Evolutionary conservation across 2,113 vertebrate species (phyloP), one percentile per base, ranked within the genome.

Genomic region (Todiramphus chloris): DNA sequence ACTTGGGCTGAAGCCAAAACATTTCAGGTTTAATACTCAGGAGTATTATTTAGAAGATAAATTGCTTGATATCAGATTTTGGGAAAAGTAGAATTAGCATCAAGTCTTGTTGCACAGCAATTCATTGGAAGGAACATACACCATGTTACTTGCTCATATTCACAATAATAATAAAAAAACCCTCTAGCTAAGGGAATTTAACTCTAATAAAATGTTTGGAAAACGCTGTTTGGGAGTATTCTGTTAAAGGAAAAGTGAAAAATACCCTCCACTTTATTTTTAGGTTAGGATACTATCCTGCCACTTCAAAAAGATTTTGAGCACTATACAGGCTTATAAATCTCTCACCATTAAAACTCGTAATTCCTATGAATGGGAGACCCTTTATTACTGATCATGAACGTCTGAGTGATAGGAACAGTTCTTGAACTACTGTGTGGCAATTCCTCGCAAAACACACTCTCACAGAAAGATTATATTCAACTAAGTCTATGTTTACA

Each of bases 11-110:
- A 95, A 97, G 97, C 98, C 98, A 98, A 98, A 97, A 97, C 87
- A 97, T 97, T 97, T 97, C 97, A 97, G 97, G 91, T 97, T 98
- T 97, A 70, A 96, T 96, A 97, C 98, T 97, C 97, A 73, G 30
- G 97, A 97, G 98, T 97, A 98, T 97, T 98, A 97, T 98, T 98
- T 97, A 97, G 96, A 97, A 98, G 97, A 98, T 97, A 98, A 98
- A 98, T 94, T 97, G 90, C 96, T 97, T 96, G 95, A 97, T 98
- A 98, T 96, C 97, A 97, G 96, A 97, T 98, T 98, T 98, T 97
- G 92, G 97, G 87, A 97, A 98, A 97, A 96, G 96, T 91, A 98
- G 90, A 98, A 98, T 97, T 98, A 97, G 93, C 94, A 97, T 97
- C 94, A 97, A 97, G 94, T 91, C 97, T 97, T 97, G 96, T 97